These are phyloP conservation scores for Perca schrenkii DNA, from an alignment of 2,113 vertebrate genomes.

Conservation along the genomic window DNA sequence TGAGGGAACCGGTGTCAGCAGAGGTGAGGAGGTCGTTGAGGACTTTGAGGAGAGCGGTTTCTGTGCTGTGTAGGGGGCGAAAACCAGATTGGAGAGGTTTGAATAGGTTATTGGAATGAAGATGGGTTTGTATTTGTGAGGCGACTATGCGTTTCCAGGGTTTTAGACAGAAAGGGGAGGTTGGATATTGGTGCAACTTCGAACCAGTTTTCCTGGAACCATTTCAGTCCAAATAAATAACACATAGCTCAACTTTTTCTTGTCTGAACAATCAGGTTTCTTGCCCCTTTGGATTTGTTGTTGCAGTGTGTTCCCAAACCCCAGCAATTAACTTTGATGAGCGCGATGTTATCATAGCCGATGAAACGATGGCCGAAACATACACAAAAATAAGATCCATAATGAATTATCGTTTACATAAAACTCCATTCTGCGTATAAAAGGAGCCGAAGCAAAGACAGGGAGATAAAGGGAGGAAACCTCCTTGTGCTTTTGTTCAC, in stretches of 20 bases:
- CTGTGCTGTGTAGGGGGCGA: too few species aligned
- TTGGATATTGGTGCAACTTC: too few species aligned
- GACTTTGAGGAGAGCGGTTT: too few species aligned
- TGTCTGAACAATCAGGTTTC: neutral
- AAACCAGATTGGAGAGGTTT: too few species aligned
- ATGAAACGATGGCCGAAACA: neutral
- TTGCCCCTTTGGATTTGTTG: neutral
- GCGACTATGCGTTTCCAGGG: too few species aligned
- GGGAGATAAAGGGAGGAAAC: constrained; percentile 50
- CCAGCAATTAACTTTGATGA: neutral
- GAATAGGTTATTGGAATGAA: too few species aligned
- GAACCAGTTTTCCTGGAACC: neutral
- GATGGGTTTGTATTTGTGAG: too few species aligned
- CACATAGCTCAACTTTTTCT: too few species aligned
- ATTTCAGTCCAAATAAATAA: neutral
- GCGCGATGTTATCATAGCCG: neutral
- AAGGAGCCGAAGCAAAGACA: constrained; percentile 3
- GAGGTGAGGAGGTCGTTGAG: too few species aligned
- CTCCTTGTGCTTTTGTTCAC: constrained; percentile 41
- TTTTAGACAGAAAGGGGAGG: too few species aligned
- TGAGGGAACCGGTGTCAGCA: too few species aligned
- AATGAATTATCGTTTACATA: constrained; percentile 26
- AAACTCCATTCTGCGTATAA: constrained; percentile 1
- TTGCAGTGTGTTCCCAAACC: neutral
- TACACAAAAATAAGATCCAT: neutral